phyloP scores from a whole-genome alignment of 2,113 vertebrate genomes.

The Astur gentilis region DNA sequence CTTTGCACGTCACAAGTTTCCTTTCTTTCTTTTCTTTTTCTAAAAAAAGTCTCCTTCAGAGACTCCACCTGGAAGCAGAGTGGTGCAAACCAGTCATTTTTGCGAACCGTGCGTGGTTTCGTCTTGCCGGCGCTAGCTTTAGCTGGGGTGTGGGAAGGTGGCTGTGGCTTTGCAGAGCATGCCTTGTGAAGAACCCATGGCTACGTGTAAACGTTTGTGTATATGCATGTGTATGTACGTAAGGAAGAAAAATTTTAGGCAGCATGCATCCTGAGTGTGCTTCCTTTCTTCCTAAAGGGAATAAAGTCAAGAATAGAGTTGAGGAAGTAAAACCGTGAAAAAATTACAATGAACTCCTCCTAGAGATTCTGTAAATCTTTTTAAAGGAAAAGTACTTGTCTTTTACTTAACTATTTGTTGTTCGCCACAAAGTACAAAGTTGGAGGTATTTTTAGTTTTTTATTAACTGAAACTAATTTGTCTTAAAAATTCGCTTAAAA shows the following conservation, averaged over 20 bases:
- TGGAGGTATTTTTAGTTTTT: not conserved
- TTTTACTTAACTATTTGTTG: not conserved
- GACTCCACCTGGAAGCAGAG: not conserved
- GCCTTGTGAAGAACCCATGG: rapidly evolving
- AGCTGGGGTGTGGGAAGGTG: too few species aligned
- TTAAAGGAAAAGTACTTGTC: not conserved
- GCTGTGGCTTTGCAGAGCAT: rapidly evolving
- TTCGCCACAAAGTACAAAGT: not conserved
- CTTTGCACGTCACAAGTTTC: not conserved
- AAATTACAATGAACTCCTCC: not conserved
- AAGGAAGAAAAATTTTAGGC: not conserved
- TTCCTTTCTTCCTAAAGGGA: not conserved
- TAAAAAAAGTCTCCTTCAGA: rapidly evolving
- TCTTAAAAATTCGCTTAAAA: not conserved
- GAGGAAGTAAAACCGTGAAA: not conserved
- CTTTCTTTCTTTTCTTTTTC: not conserved
- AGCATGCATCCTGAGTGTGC: rapidly evolving
- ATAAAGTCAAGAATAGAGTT: not conserved
- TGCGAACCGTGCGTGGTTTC: rapidly evolving
- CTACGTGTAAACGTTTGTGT: rapidly evolving
- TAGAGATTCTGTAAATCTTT: not conserved
- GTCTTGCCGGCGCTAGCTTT: rapidly evolving
- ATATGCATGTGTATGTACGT: rapidly evolving
- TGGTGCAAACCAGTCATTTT: not conserved
- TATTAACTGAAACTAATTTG: not conserved